phyloP scores from a whole-genome alignment of 2,888 invertebrate species.

The Acrobasis repandana region DNA sequence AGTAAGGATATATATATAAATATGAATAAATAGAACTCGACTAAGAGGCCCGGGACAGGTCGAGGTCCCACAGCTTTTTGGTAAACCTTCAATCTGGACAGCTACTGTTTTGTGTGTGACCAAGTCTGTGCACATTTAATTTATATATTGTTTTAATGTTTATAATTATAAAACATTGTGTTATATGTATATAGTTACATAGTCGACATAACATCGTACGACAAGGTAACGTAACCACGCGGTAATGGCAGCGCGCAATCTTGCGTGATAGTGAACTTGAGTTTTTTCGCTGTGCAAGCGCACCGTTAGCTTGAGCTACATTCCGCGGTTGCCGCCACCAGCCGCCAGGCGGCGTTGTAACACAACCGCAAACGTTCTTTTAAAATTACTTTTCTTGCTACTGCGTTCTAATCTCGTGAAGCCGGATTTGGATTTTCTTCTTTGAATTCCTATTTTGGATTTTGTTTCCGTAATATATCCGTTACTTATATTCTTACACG shows the following conservation, averaged over 20 bases:
- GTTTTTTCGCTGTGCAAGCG: conserved; percentile 73
- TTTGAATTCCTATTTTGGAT: not conserved
- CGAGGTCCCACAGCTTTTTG: too few species aligned
- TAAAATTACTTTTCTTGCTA: conserved; percentile 39
- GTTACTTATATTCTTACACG: conserved; percentile 9
- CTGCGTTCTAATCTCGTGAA: conserved; percentile 38
- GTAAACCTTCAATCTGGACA: too few species aligned
- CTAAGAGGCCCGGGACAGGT: too few species aligned
- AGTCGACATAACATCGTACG: conserved; percentile 58
- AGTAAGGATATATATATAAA: too few species aligned
- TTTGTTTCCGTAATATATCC: conserved; percentile 8
- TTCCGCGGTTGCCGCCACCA: conserved; percentile 67
- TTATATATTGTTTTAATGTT: not conserved
- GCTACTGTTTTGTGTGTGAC: too few species aligned
- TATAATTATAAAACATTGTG: conserved; percentile 42
- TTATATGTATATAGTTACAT: conserved; percentile 57
- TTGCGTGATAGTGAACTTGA: conserved; percentile 82
- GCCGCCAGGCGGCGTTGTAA: conserved; percentile 64
- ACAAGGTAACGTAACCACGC: conserved; percentile 76
- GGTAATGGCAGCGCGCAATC: conserved; percentile 74
- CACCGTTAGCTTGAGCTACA: conserved; percentile 80
- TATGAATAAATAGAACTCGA: too few species aligned
- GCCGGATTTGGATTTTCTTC: conserved; percentile 32
- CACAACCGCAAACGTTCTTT: conserved; percentile 46
- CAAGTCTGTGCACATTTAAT: too few species aligned